Evolutionary conservation across 2,113 vertebrate species (phyloP).

Genomic region (Diglossa brunneiventris): DNA sequence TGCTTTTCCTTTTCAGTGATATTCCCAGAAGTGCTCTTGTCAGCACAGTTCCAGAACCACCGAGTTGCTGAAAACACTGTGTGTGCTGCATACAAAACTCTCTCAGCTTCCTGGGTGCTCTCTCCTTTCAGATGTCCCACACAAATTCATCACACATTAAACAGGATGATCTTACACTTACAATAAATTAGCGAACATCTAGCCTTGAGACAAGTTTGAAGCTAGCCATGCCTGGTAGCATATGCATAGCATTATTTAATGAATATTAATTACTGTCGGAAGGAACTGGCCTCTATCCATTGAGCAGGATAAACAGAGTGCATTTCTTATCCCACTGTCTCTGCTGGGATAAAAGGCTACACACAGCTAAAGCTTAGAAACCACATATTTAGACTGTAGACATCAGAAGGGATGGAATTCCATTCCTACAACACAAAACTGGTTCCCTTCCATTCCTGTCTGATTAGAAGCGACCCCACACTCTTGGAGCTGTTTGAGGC

Average conservation of each 20-base stretch:
- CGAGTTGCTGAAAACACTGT: neutral
- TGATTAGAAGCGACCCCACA: neutral
- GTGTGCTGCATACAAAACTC: neutral
- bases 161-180: neutral
- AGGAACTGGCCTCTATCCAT: neutral
- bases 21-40: neutral
- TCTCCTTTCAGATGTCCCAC: neutral
- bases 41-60: conserved; percentile 16
- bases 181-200: neutral
- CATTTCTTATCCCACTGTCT: neutral
- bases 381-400: neutral
- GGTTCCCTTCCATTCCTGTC: neutral
- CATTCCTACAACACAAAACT: neutral
- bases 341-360: neutral
- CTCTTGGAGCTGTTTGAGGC: neutral
- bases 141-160: neutral
- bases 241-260: neutral
- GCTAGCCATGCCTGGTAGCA: neutral
- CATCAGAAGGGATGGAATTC: neutral
- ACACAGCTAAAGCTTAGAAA: neutral
- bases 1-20: neutral
- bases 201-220: neutral
- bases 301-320: neutral
- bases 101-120: neutral
- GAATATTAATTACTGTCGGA: neutral